Evolutionary conservation across 2,113 vertebrate species (phyloP).

Genomic region (Gobius niger): DNA sequence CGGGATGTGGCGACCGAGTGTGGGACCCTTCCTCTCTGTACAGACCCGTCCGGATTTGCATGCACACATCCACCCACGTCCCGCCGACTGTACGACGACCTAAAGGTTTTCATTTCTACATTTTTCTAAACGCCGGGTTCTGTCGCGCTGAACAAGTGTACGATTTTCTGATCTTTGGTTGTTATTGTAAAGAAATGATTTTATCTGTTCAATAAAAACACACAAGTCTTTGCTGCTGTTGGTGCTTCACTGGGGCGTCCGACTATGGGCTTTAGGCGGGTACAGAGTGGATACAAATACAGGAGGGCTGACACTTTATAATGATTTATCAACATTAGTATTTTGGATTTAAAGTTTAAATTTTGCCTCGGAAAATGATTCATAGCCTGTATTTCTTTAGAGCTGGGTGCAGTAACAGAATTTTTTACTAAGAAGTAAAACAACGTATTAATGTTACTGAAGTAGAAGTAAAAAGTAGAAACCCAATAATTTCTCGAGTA

Average conservation of each 20-base stretch:
- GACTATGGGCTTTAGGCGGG: no score
- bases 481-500: no score
- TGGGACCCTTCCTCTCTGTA: conserved; percentile 51
- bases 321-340: no score
- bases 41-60: conserved; percentile 57
- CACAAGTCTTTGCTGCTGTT: conserved; percentile 26
- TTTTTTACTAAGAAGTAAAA: no score
- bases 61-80: conserved; percentile 41
- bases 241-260: background rate
- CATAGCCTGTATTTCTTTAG: no score
- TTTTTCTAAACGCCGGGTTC: conserved; percentile 55
- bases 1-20: conserved; percentile 52
- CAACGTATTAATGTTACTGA: no score
- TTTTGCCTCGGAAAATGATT: no score
- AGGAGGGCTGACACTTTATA: no score
- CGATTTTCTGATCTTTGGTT: conserved; percentile 41
- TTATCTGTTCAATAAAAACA: conserved; percentile 60
- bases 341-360: no score
- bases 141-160: conserved; percentile 60
- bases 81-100: conserved; percentile 52
- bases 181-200: conserved; percentile 64
- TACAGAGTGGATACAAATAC: no score
- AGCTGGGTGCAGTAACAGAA: no score
- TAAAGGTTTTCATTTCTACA: conserved; percentile 61
- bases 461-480: no score